Percentiles rank a stretch among this genome's conserved stretches.
Evolutionary conservation across 35 echinoderm and acorn worm species (phyloP).

Genomic region (Holothuria glaberrima): DNA sequence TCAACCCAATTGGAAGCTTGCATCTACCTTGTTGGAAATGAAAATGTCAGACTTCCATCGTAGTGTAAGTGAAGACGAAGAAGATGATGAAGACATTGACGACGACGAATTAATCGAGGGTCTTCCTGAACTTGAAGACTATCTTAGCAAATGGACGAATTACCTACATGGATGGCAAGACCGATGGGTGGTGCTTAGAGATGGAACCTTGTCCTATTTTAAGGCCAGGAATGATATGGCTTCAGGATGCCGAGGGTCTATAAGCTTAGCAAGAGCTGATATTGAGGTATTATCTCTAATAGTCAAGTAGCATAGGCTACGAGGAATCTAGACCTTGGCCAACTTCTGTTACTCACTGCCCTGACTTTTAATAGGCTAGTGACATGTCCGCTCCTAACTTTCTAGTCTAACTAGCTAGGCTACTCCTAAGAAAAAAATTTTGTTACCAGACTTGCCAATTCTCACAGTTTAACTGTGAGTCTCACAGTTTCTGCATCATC

Average conservation of each 20-base stretch:
- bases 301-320: no score
- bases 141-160: conserved; percentile 98
- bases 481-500: no score
- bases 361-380: no score
- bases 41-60: conserved; percentile 56
- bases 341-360: no score
- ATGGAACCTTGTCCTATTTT: conserved; percentile 91
- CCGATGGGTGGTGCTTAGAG: conserved; percentile 89
- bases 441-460: no score
- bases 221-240: conserved; percentile 87
- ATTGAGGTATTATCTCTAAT: conserved; percentile 70
- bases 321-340: no score
- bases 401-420: no score
- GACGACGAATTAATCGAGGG: conserved; percentile 70
- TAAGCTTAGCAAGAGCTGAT: conserved; percentile 90
- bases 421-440: no score
- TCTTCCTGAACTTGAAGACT: conserved; percentile 82
- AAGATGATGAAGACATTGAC: conserved; percentile 69
- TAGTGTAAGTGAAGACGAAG: conserved; percentile 78
- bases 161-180: conserved; percentile 99
- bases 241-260: conserved; percentile 87
- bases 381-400: no score
- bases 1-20: no score
- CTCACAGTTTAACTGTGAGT: no score
- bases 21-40: background rate